These are phyloP conservation scores for Alloplasta piceator DNA, from an alignment of 2,888 invertebrate genomes.

Conservation along the genomic window DNA sequence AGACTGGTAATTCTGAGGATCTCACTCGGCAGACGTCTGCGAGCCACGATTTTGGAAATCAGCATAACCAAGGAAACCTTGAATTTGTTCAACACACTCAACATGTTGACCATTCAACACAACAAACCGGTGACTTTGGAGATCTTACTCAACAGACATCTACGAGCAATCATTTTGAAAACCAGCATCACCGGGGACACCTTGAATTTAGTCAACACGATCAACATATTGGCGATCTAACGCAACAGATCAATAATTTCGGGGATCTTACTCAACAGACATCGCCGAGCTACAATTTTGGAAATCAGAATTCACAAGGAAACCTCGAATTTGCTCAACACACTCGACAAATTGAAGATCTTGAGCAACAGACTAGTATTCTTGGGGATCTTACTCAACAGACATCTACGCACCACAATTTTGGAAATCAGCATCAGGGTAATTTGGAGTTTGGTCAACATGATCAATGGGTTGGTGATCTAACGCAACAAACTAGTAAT, in stretches of 20 bases:
- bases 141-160: slow-evolving; percentile 72
- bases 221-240: slow-evolving; percentile 59
- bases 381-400: neutral
- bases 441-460: slow-evolving; percentile 64
- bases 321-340: slow-evolving; percentile 65
- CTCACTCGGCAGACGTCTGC: neutral
- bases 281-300: slow-evolving; percentile 60
- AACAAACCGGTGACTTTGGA: slow-evolving; percentile 67
- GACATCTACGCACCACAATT: neutral
- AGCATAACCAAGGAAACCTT: neutral
- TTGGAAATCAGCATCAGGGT: slow-evolving; percentile 29
- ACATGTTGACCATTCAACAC: slow-evolving; percentile 68
- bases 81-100: slow-evolving; percentile 40
- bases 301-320: slow-evolving; percentile 41
- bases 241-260: slow-evolving; percentile 46
- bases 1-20: slow-evolving; percentile 68
- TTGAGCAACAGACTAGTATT: slow-evolving; percentile 34
- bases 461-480: slow-evolving; percentile 60
- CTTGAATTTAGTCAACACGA: slow-evolving; percentile 64
- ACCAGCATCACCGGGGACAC: slow-evolving; percentile 59
- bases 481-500: slow-evolving; percentile 67
- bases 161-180: slow-evolving; percentile 61
- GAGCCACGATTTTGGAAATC: neutral
- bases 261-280: slow-evolving; percentile 62
- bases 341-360: slow-evolving; percentile 60